Evolutionary conservation across 35 echinoderm and acorn worm genomes (phyloP).

Genomic region (Amphiura filiformis): DNA sequence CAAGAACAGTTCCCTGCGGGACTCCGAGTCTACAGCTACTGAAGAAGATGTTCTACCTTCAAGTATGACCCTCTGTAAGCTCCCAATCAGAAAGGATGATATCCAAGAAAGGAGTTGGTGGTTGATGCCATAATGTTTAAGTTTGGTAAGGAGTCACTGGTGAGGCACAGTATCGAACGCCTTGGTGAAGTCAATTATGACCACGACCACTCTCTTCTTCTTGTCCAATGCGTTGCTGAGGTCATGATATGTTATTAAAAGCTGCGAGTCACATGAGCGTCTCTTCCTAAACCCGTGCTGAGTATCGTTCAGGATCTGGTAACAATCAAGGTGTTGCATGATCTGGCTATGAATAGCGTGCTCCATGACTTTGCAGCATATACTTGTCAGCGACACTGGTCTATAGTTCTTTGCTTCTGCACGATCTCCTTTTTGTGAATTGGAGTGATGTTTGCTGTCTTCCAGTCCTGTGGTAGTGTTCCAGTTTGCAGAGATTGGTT

Average conservation of each 20-base stretch:
- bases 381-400: conserved; percentile 35
- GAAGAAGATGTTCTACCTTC: conserved; percentile 28
- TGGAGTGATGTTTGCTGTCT: conserved; percentile 27
- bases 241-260: conserved; percentile 11
- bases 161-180: conserved; percentile 35
- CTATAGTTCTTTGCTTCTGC: conserved; percentile 42
- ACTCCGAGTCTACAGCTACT: conserved; percentile 16
- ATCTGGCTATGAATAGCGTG: conserved; percentile 20
- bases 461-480: conserved; percentile 19
- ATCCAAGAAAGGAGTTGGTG: conserved; percentile 14
- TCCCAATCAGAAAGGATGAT: conserved; percentile 11
- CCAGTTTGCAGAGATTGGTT: conserved; percentile 28
- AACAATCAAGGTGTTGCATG: conserved; percentile 29
- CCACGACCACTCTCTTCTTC: background rate
- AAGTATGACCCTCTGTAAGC: conserved; percentile 26
- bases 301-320: conserved; percentile 23
- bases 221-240: background rate
- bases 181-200: conserved; percentile 40
- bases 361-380: conserved; percentile 39
- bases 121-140: conserved; percentile 41
- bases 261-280: conserved; percentile 32
- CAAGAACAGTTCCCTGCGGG: conserved; percentile 25
- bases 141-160: conserved; percentile 7
- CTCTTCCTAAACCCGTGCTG: conserved; percentile 45
- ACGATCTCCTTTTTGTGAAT: conserved; percentile 35